phyloP scores from a whole-genome alignment of 2,888 invertebrate species.

The Campoletis raptor region DNA sequence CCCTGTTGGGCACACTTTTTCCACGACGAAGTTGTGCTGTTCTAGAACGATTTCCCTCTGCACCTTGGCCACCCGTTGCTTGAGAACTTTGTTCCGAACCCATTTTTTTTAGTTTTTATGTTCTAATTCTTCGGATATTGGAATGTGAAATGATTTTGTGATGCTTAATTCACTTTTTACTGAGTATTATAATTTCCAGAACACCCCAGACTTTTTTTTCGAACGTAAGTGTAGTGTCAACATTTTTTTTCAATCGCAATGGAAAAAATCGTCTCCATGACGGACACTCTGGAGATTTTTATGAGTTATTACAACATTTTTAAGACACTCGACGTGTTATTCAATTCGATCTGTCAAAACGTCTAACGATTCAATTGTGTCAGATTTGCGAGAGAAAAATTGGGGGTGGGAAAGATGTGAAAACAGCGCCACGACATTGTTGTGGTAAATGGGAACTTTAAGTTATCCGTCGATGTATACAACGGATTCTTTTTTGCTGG shows the following conservation, averaged over 20 bases:
- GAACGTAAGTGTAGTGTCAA: neutral
- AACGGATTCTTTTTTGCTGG: neutral
- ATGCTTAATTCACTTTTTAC: neutral
- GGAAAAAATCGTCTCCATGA: conserved; percentile 36
- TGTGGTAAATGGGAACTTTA: conserved; percentile 2
- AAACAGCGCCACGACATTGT: neutral
- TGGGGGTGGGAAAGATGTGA: neutral
- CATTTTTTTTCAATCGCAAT: conserved; percentile 1
- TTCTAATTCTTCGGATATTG: neutral
- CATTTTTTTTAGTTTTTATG: conserved; percentile 72
- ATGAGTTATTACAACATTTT: neutral
- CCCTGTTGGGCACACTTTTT: conserved; percentile 83
- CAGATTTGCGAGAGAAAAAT: neutral
- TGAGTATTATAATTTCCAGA: neutral
- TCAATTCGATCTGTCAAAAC: conserved; percentile 17
- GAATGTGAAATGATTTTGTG: neutral
- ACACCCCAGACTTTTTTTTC: neutral
- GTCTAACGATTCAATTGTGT: conserved; percentile 14
- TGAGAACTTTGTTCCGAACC: conserved; percentile 84
- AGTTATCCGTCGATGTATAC: conserved; percentile 37
- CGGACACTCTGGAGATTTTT: neutral
- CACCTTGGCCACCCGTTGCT: conserved; percentile 70
- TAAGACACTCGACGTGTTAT: neutral
- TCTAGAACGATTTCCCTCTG: conserved; percentile 73
- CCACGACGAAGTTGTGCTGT: conserved; percentile 80